A percentile compares a stretch with the other conserved stretches of the same genome.
phyloP scores from a whole-genome alignment of 2,888 invertebrate species.

The Agonopterix arenella region DNA sequence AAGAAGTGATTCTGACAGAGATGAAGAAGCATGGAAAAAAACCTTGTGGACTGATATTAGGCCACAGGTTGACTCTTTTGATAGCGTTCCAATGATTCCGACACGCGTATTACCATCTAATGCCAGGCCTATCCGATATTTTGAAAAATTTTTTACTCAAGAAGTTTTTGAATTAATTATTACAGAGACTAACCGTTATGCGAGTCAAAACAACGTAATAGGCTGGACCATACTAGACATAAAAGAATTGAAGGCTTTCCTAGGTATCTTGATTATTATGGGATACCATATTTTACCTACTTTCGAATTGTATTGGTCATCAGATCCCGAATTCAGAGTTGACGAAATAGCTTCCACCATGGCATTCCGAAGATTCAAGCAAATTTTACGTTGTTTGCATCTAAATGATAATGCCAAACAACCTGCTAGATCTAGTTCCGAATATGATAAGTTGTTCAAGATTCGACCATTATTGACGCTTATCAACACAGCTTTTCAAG shows the following conservation, averaged over 20 bases:
- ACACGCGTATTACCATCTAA: not conserved
- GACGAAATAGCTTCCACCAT: not conserved
- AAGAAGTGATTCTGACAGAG: not conserved
- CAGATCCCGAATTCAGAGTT: not conserved
- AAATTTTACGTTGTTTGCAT: not conserved
- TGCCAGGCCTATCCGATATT: not conserved
- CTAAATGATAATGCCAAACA: not conserved
- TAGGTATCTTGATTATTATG: not conserved
- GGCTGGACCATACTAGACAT: not conserved
- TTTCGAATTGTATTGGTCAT: not conserved
- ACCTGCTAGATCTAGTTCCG: not conserved
- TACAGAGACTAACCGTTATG: not conserved
- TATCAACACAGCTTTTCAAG: not conserved
- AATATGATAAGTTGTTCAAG: not conserved
- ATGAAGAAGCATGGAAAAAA: not conserved
- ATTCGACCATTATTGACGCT: not conserved
- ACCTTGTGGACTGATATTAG: not conserved
- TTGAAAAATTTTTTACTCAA: not conserved
- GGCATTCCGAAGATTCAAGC: not conserved
- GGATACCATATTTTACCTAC: not conserved
- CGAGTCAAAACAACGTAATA: not conserved
- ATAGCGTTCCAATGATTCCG: not conserved
- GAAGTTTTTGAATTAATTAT: not conserved
- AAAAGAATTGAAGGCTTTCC: not conserved
- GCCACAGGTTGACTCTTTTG: not conserved